Conservation (phyloP, 1,140 invertebrate genomes). For the Globodera rostochiensis region DNA sequence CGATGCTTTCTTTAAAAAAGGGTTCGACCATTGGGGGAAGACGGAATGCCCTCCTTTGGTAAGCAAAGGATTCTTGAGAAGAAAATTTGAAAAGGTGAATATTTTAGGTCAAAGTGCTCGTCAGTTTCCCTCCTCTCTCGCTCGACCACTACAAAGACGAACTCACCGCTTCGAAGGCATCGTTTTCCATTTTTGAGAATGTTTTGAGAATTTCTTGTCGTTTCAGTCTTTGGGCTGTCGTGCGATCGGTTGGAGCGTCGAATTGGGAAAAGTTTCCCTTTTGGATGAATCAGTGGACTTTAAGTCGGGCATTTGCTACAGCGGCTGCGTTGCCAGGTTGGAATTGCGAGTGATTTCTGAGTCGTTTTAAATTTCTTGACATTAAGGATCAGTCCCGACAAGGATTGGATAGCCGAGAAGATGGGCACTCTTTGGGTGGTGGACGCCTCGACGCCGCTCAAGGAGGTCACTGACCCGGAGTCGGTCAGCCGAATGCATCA, state of each 20-base stretch:
- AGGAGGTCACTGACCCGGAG: not conserved
- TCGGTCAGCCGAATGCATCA: not conserved
- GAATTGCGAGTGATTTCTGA: not conserved
- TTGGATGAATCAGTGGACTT: not conserved
- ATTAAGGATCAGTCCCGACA: not conserved
- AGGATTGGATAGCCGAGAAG: not conserved
- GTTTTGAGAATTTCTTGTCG: not conserved
- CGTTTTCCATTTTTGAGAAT: not conserved
- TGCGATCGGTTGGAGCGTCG: not conserved
- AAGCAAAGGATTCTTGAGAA: no score
- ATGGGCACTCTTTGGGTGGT: not conserved
- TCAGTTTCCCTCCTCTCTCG: not conserved
- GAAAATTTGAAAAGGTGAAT: no score
- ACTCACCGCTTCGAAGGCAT: not conserved
- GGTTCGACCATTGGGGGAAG: no score
- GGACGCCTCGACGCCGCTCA: not conserved
- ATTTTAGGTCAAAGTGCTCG: not conserved
- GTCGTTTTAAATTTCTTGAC: not conserved
- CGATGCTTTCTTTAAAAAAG: no score
- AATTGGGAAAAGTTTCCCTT: not conserved
- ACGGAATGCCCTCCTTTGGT: no score
- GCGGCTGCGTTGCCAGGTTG: not conserved
- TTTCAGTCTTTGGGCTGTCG: not conserved
- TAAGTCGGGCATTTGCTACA: not conserved
- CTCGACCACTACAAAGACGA: not conserved